Conservation (phyloP, 2,888 invertebrate species). For the Brachycybe producta region DNA sequence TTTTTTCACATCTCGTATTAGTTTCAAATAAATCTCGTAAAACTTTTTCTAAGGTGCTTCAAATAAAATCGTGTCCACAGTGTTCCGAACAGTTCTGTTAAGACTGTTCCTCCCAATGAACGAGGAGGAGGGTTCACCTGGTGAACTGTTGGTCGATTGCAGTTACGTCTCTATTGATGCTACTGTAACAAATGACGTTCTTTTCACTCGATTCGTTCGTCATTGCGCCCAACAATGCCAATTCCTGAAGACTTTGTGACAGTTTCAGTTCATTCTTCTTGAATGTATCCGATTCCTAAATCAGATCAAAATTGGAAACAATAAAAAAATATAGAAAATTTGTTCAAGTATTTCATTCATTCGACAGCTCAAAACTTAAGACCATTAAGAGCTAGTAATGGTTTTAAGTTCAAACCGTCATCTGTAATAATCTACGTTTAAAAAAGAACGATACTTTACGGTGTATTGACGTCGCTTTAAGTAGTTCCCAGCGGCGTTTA, state of each 20-base stretch:
- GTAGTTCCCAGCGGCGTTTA: conserved; percentile 15
- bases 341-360: background rate
- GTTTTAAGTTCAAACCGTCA: background rate
- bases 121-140: too few relatives aligned
- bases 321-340: background rate
- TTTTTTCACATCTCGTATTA: too few relatives aligned
- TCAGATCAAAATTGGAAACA: background rate
- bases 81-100: too few relatives aligned
- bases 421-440: too few relatives aligned
- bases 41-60: too few relatives aligned
- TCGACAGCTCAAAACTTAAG: background rate
- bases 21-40: too few relatives aligned
- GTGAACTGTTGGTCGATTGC: conserved; percentile 20
- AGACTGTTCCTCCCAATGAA: too few relatives aligned
- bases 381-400: background rate
- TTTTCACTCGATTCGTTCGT: conserved; percentile 15
- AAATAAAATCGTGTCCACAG: too few relatives aligned
- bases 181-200: conserved; percentile 19
- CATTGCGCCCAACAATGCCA: conserved; percentile 17
- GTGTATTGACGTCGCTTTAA: conserved; percentile 18
- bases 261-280: conserved; percentile 40
- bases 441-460: too few relatives aligned
- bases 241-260: conserved; percentile 18
- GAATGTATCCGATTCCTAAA: conserved; percentile 48
- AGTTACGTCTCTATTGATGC: conserved; percentile 19